Conservation (phyloP, 1,140 invertebrate genomes). For the Oreohelix idahoensis region DNA sequence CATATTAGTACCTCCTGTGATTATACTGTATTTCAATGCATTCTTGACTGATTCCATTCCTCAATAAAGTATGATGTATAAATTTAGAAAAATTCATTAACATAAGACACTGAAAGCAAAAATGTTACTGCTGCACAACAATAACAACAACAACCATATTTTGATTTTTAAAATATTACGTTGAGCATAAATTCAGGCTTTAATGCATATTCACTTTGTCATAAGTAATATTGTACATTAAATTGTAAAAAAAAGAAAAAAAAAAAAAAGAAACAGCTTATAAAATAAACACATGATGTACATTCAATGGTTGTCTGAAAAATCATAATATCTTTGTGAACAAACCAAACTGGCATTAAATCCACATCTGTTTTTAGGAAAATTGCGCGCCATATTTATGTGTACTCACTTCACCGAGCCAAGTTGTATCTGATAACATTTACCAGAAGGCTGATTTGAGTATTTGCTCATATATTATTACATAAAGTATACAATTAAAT, state of each 20-base stretch:
- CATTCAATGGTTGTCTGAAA: background rate
- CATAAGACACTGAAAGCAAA: background rate
- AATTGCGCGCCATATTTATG: background rate
- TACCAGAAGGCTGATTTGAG: too few relatives aligned
- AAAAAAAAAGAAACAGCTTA: background rate
- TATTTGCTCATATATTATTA: too few relatives aligned
- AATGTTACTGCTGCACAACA: background rate
- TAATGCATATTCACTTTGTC: background rate
- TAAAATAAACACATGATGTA: background rate
- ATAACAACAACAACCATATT: background rate
- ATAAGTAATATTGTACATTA: background rate
- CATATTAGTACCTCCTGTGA: too few relatives aligned
- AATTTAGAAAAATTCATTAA: background rate
- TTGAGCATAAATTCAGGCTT: slow-evolving; percentile 3
- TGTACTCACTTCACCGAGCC: background rate
- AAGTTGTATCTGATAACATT: background rate
- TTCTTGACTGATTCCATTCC: background rate
- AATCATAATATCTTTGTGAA: background rate
- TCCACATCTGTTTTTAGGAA: background rate
- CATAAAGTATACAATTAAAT: too few relatives aligned
- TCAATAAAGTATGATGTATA: background rate
- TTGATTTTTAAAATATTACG: background rate
- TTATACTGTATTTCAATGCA: too few relatives aligned
- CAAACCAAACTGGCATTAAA: background rate
- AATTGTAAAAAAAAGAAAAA: background rate